Percentiles rank a stretch among this genome's conserved stretches.
Conservation (phyloP, 2,113 vertebrate genomes). For the Leptodactylus fuscus region DNA sequence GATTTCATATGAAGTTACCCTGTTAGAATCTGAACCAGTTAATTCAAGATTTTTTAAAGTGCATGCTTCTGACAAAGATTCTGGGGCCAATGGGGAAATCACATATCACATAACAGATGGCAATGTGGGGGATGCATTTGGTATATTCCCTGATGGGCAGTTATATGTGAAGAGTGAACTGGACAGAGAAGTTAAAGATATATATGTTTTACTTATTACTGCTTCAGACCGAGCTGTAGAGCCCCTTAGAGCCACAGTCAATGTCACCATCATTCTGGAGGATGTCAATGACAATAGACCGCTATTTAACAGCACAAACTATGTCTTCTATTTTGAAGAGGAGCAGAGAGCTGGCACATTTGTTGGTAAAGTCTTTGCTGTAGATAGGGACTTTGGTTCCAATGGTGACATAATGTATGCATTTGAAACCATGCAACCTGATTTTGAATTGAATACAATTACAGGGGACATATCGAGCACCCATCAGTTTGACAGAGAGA, state of each 20-base stretch:
- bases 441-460: constrained; percentile 90
- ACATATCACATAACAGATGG: constrained; percentile 89
- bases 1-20: constrained; percentile 92
- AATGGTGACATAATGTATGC: constrained; percentile 93
- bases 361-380: constrained; percentile 87
- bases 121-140: constrained; percentile 89
- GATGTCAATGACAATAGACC: constrained; percentile 97
- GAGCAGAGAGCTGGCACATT: constrained; percentile 86
- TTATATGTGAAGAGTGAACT: constrained; percentile 94
- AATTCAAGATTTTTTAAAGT: constrained; percentile 96
- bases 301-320: constrained; percentile 95
- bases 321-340: constrained; percentile 94
- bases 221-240: constrained; percentile 93
- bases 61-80: constrained; percentile 92
- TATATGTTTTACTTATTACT: constrained; percentile 84
- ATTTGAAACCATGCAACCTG: constrained; percentile 87
- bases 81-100: constrained; percentile 92
- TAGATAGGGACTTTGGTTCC: constrained; percentile 90
- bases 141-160: constrained; percentile 96
- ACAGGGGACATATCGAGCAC: constrained; percentile 89
- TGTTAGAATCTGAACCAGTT: constrained; percentile 90
- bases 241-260: constrained; percentile 87
- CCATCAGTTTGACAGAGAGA: constrained; percentile 89
- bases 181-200: constrained; percentile 92
- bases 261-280: constrained; percentile 89